These are phyloP conservation scores for Allygus modestus DNA, from an alignment of 2,888 invertebrate genomes.

Conservation along the genomic window DNA sequence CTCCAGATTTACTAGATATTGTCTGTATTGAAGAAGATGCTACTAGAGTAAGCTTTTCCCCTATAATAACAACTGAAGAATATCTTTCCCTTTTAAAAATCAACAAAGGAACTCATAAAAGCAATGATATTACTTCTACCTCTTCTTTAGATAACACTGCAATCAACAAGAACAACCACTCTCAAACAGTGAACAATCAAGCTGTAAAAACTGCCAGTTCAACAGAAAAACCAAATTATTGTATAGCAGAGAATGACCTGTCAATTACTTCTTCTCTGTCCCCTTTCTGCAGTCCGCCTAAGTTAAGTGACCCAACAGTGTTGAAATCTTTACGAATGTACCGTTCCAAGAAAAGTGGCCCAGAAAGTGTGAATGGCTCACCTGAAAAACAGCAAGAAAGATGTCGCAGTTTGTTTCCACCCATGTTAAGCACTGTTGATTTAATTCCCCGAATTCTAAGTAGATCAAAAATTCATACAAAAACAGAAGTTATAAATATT, in stretches of 20 bases:
- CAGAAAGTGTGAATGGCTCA: conserved; percentile 68
- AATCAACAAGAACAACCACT: neutral
- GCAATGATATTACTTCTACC: neutral
- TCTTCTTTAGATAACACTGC: neutral
- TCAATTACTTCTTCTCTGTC: conserved; percentile 24
- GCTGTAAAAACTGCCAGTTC: neutral
- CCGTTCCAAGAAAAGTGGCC: conserved; percentile 74
- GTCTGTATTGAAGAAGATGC: conserved; percentile 44
- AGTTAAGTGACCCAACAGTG: conserved; percentile 75
- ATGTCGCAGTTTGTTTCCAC: conserved; percentile 69
- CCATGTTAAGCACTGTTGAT: conserved; percentile 74
- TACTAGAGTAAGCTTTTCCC: conserved; percentile 12
- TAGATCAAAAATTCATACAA: conserved; percentile 67
- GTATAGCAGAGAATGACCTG: conserved; percentile 52
- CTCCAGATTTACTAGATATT: conserved; percentile 35
- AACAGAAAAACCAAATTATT: conserved; percentile 42
- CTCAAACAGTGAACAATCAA: conserved; percentile 7
- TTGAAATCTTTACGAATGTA: conserved; percentile 77
- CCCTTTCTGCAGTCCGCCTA: conserved; percentile 43
- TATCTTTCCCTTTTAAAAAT: conserved; percentile 10
- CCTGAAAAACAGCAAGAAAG: conserved; percentile 72
- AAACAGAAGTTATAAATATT: conserved; percentile 44
- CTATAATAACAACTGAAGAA: neutral
- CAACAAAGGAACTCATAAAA: conserved; percentile 12
- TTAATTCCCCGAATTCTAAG: conserved; percentile 75